Conservation (phyloP, 2,113 vertebrate species). For the Scomber colias region DNA sequence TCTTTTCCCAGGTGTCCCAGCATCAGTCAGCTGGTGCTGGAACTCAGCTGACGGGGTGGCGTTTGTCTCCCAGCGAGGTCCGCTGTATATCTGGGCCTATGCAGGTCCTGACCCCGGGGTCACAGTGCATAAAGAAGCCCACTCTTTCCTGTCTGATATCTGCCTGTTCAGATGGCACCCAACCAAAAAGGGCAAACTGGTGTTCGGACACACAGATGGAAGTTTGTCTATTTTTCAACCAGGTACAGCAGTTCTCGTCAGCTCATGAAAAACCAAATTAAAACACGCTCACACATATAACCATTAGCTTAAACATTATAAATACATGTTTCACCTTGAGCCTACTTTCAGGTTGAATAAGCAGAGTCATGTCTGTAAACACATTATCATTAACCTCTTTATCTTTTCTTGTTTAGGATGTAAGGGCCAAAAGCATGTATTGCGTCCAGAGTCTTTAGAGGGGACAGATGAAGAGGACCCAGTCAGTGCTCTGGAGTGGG, state of each 20-base stretch:
- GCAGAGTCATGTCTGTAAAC: neutral
- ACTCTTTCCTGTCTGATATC: conserved; percentile 96
- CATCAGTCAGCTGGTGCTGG: conserved; percentile 96
- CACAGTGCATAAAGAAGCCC: conserved; percentile 93
- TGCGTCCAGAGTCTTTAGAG: conserved; percentile 94
- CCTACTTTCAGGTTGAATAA: conserved; percentile 12
- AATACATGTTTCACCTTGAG: neutral
- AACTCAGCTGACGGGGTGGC: conserved; percentile 89
- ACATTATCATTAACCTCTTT: conserved; percentile 10
- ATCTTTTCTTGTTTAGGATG: conserved; percentile 82
- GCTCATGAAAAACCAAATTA: neutral
- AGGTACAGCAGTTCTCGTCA: conserved; percentile 79
- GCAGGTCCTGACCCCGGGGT: conserved; percentile 89
- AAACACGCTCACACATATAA: neutral
- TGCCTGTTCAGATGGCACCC: conserved; percentile 96
- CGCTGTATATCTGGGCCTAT: conserved; percentile 93
- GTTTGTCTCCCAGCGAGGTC: conserved; percentile 94
- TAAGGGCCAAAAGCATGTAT: conserved; percentile 94
- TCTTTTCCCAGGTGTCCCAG: conserved; percentile 87
- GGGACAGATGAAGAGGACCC: conserved; percentile 97
- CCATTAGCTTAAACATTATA: neutral
- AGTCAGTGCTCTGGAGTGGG: conserved; percentile 95
- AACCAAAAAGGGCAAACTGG: conserved; percentile 92
- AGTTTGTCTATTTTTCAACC: conserved; percentile 96
- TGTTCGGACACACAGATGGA: conserved; percentile 96